phyloP scores from a whole-genome alignment of 1,140 invertebrate genomes.

The Brachystomella parvula region DNA sequence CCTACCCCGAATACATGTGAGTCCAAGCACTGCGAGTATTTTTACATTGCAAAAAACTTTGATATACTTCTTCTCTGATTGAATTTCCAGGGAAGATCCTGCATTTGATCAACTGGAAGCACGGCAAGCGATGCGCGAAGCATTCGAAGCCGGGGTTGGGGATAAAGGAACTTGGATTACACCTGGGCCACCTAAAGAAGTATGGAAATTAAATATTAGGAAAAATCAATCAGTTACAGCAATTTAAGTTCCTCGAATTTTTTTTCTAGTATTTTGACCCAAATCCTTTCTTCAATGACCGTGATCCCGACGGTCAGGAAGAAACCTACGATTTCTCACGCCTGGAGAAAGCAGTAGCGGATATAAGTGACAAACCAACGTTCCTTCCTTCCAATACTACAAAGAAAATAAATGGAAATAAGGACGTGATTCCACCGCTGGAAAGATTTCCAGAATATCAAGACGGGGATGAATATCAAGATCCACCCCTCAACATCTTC shows the following conservation, averaged over 20 bases:
- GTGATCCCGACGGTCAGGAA: constrained; percentile 28
- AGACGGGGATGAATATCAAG: constrained; percentile 20
- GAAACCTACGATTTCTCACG: constrained; percentile 32
- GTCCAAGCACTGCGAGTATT: neutral
- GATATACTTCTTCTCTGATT: neutral
- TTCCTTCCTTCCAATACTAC: constrained; percentile 22
- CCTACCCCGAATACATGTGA: constrained; percentile 31
- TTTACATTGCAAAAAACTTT: neutral
- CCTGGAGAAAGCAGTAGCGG: neutral
- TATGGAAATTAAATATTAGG: constrained; percentile 3
- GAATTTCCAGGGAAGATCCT: constrained; percentile 24
- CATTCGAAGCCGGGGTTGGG: constrained; percentile 16
- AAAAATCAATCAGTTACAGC: neutral
- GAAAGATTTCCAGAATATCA: constrained; percentile 28
- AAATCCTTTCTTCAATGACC: constrained; percentile 29
- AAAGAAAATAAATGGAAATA: constrained; percentile 36
- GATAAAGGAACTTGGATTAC: constrained; percentile 21
- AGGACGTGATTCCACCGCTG: constrained; percentile 31
- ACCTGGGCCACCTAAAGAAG: constrained; percentile 13
- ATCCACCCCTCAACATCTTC: constrained; percentile 25
- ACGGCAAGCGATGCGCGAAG: constrained; percentile 22
- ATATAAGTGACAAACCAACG: constrained; percentile 18
- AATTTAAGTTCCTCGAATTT: neutral
- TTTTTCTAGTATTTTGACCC: constrained; percentile 32
- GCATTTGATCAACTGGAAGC: constrained; percentile 26